These are phyloP conservation scores for Zelleria hepariella DNA, from an alignment of 2,888 invertebrate species.

Conservation along the genomic window DNA sequence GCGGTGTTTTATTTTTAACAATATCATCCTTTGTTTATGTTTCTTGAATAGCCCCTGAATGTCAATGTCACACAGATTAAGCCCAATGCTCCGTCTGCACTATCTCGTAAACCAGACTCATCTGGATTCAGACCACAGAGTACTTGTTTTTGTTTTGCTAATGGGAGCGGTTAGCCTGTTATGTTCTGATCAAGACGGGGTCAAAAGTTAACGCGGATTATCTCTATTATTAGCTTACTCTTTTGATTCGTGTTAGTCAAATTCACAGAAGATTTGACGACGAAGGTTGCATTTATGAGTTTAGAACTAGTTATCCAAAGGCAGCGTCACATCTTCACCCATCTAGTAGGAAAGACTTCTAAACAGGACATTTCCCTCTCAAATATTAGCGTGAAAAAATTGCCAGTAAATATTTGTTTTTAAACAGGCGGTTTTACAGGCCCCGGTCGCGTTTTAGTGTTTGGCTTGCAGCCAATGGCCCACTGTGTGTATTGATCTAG, in stretches of 20 bases:
- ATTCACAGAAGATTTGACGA: no score
- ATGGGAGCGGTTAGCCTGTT: neutral
- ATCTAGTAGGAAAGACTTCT: no score
- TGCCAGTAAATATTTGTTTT: slow-evolving; percentile 15
- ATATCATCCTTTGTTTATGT: neutral
- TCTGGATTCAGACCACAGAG: neutral
- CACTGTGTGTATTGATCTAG: slow-evolving; percentile 31
- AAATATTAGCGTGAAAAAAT: slow-evolving; percentile 24
- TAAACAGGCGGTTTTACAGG: slow-evolving; percentile 9
- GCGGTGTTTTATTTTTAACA: neutral
- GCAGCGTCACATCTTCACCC: no score
- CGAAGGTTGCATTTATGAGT: no score
- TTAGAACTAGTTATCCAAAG: no score
- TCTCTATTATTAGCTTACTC: no score
- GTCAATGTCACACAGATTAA: neutral
- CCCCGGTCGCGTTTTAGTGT: slow-evolving; percentile 35
- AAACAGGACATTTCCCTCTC: no score
- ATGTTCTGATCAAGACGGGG: no score
- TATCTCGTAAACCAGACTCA: neutral
- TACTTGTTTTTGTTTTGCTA: neutral
- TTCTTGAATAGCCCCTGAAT: neutral
- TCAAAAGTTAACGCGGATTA: no score
- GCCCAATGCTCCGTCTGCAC: neutral
- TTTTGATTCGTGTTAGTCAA: no score
- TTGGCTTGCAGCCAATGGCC: slow-evolving; percentile 50